A percentile compares a stretch with the other conserved stretches of the same genome.
Evolutionary conservation across 2,113 vertebrate species (phyloP).

Genomic region (Myrmecobius fasciatus): DNA sequence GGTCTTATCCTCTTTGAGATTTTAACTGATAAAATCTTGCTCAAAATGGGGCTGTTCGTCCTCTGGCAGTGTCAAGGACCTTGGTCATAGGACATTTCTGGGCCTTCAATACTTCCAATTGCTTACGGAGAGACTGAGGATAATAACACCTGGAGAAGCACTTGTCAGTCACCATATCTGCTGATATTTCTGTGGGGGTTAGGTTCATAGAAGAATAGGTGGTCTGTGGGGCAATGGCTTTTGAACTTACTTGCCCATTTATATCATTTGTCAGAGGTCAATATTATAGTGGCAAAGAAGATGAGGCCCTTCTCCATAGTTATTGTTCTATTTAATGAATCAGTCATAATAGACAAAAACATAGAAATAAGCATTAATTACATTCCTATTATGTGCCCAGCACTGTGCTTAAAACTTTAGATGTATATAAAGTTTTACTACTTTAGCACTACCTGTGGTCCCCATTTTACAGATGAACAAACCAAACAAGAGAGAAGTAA

Average conservation of each 20-base stretch:
- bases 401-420: not conserved
- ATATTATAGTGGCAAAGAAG: not conserved
- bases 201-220: not conserved
- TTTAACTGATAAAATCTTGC: not conserved
- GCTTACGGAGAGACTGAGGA: not conserved
- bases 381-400: not conserved
- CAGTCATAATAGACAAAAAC: not conserved
- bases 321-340: not conserved
- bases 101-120: not conserved
- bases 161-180: not conserved
- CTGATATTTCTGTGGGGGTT: not conserved
- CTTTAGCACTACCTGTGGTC: too few species aligned
- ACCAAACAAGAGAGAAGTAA: not conserved
- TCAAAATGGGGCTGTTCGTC: not conserved
- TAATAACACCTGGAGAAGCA: not conserved
- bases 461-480: not conserved
- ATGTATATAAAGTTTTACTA: too few species aligned
- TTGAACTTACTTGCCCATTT: not conserved
- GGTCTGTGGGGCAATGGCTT: not conserved
- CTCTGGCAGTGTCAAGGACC: not conserved
- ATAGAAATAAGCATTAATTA: not conserved
- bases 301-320: not conserved
- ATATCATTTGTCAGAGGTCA: not conserved
- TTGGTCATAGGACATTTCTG: not conserved
- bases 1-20: not conserved